Conservation (phyloP, 2,113 vertebrate genomes). For the Pachypanchax playfairii region DNA sequence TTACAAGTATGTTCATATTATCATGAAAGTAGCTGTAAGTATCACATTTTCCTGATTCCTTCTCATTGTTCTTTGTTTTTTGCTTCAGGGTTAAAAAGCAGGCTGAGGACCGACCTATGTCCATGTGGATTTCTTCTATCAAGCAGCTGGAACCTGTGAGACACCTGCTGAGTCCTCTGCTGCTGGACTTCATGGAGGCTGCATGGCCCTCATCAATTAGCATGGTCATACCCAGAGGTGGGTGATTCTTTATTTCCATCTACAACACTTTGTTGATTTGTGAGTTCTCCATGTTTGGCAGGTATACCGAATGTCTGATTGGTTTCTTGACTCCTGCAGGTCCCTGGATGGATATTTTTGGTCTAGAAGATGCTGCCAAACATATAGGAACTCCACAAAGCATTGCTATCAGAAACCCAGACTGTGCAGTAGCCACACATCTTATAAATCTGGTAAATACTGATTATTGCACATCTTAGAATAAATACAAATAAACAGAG, state of each 20-base stretch:
- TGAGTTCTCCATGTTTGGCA: too few species aligned
- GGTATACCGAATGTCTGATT: too few species aligned
- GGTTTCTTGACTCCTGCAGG: constrained; percentile 70
- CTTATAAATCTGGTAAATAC: constrained; percentile 84
- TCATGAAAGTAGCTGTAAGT: not conserved
- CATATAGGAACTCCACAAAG: constrained; percentile 88
- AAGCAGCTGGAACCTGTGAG: constrained; percentile 86
- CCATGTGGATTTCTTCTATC: constrained; percentile 88
- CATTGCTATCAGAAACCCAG: constrained; percentile 86
- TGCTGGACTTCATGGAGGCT: constrained; percentile 91
- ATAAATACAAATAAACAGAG: not conserved
- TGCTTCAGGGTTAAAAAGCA: constrained; percentile 84
- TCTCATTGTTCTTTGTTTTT: not conserved
- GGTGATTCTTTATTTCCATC: not conserved
- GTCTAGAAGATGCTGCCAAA: constrained; percentile 84
- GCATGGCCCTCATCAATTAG: constrained; percentile 93
- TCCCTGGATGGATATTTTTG: constrained; percentile 86
- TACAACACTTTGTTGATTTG: accelerated
- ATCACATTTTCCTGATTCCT: not conserved
- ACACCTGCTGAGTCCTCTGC: constrained; percentile 83
- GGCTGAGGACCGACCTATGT: constrained; percentile 91
- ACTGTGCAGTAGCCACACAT: constrained; percentile 88
- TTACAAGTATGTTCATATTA: constrained; percentile 79
- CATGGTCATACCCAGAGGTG: constrained; percentile 89
- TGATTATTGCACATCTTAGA: not conserved